Evolutionary conservation across 2,113 vertebrate species (phyloP), one percentile per base, ranked within the genome.

Genomic region (Lampris megalopsis): DNA sequence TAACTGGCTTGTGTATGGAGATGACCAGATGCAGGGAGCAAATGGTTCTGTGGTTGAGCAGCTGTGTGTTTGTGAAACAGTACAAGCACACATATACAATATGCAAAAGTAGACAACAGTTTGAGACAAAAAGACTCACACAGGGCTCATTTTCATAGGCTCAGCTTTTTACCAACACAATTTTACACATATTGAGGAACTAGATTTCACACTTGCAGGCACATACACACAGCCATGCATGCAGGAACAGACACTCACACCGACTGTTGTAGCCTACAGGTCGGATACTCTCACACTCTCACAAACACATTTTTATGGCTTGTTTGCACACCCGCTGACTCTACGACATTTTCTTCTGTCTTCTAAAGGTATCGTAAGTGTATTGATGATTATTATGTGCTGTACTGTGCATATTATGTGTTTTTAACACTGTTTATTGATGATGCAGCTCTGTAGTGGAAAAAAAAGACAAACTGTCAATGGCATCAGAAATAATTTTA

Each of bases 1-100:
- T 5, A 62, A 63, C 1, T 3, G 9, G 0, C 1, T 0, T 0
- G 1, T 35, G 2, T 5, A 9, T 9, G 5, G n/a, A 0, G n/a
- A 1, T 24, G 49, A 56, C n/a, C 9, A 60, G 9, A 83, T 88
- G 9, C 62, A 87, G 89, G 87, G 89, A 91, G 82, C 50, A 66
- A 7, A 43, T 1, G 59, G 10, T 36, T 57, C 43, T 77, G 64
- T 67, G 82, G 84, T 86, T 75, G 7, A 5, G 4, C 4, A 4
- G 43, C 43, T 7, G 50, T 9, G 41, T 75, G 57, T 85, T 71
- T 78, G 45, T 75, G 45, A 61, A 37, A 47, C 2, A 45, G 5
- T 5, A 35, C n/a, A 4, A 9, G 6, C 2, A 3, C 36, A 35
- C 65, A 58, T 2, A 11, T 37, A 66, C 1, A 38, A 7, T 45